Evolutionary conservation across 1,140 invertebrate species (phyloP).

Genomic region (Littorina saxatilis): DNA sequence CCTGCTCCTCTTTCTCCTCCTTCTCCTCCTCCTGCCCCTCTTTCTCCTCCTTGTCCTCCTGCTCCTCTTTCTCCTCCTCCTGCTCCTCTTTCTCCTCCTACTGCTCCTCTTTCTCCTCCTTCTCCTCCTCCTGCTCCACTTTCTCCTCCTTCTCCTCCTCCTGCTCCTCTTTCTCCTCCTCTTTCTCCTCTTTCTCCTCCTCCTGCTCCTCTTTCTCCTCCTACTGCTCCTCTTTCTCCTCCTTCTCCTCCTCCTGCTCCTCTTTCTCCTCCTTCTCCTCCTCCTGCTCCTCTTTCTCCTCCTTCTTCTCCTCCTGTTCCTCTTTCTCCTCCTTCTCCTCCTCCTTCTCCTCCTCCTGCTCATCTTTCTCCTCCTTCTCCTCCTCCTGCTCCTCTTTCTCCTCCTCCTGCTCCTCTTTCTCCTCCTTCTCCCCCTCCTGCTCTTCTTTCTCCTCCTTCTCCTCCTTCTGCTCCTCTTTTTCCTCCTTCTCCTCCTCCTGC

Average conservation of each 20-base stretch:
- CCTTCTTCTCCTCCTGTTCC: neutral
- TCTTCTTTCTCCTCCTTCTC: neutral
- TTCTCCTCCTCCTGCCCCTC: no score
- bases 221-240: no score
- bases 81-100: no score
- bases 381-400: neutral
- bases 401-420: neutral
- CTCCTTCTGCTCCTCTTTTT: neutral
- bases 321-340: neutral
- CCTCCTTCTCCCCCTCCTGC: neutral
- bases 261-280: neutral
- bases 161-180: no score
- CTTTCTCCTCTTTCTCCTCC: no score
- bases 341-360: neutral
- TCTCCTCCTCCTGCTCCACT: no score
- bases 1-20: no score
- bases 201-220: neutral
- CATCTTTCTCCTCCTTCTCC: neutral
- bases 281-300: neutral
- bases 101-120: no score
- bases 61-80: no score
- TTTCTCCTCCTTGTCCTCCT: no score
- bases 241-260: neutral
- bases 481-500: neutral
- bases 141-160: no score